Evolutionary conservation across 2,797 vertebrate genomes (phyloP), one percentile per base, ranked within the genome.

Genomic region (Betta splendens): DNA sequence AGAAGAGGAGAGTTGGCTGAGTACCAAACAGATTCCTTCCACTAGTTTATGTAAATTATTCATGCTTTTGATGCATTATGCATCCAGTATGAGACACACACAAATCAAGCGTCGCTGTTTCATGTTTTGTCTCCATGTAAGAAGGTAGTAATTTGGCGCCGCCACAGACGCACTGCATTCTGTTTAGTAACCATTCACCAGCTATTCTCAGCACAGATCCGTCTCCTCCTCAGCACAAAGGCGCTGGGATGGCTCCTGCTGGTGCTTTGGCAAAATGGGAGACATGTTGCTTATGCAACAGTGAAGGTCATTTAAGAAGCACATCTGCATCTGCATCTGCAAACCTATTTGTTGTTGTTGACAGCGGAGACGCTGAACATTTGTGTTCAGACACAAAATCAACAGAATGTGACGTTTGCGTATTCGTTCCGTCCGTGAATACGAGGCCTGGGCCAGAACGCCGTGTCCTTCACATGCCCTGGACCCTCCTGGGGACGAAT

Each of bases 11-110:
- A 32, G 15, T 72, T 89, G 88, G 81, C 86, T 69, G 54, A 54
- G 63, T 72, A 85, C 83, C 87, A 87, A 83, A 86, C 82, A 74
- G 66, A 83, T 84, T 83, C 75, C 77, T 70, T 81, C 71, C 51
- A 80, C 86, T 90, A 90, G 82, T 91, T 87, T 63, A 77, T 84
- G 69, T 88, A 88, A 89, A 91, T 91, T 83, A 91, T 91, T 85
- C 88, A 89, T 86, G 77, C 66, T 77, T 55, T 58, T 72, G 73
- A 85, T 92, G 81, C 78, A 89, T 91, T 85, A 87, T 91, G 85
- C 86, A 91, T 84, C 62, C 33, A n/a, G 68, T 62, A 66, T 77
- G 77, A 89, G 86, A 87, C 72, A 56, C 80, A 70, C 69, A 31
- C 59, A 74, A 80, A 90, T 86, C 86, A 80, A 85, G 85, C 65